Percentiles rank a stretch among this genome's conserved stretches.
Evolutionary conservation across 2,888 invertebrate genomes (phyloP).

Genomic region (Drosophila prostipennis): DNA sequence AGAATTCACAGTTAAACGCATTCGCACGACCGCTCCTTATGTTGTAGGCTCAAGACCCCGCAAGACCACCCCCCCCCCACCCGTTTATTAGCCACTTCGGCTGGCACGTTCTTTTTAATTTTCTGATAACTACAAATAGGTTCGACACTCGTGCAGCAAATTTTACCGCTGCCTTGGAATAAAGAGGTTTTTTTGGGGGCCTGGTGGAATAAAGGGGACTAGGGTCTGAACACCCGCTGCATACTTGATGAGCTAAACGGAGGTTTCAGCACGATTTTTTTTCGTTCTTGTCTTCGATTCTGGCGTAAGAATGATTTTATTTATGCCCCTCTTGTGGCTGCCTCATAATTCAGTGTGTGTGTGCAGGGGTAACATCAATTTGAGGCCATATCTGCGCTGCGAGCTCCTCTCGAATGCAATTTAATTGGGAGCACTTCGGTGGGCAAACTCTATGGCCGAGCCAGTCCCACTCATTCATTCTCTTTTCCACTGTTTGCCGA

Average conservation of each 20-base stretch:
- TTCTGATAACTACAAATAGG: slow-evolving; percentile 80
- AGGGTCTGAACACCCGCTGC: slow-evolving; percentile 61
- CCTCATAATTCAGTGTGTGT: slow-evolving; percentile 75
- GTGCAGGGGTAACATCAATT: slow-evolving; percentile 62
- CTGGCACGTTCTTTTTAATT: slow-evolving; percentile 73
- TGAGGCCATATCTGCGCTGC: slow-evolving; percentile 19
- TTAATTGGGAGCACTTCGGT: slow-evolving; percentile 67
- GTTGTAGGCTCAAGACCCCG: slow-evolving; percentile 9
- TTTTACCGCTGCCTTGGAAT: slow-evolving; percentile 62
- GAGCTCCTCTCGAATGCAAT: slow-evolving; percentile 47
- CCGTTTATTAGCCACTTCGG: slow-evolving; percentile 6
- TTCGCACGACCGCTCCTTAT: slow-evolving; percentile 62
- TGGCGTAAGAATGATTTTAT: slow-evolving; percentile 67
- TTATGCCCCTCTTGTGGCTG: slow-evolving; percentile 79
- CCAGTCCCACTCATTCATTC: slow-evolving; percentile 8
- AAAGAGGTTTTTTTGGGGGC: neutral
- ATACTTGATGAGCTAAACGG: slow-evolving; percentile 67
- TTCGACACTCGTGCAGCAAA: slow-evolving; percentile 78
- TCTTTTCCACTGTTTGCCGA: slow-evolving; percentile 5
- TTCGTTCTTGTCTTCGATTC: slow-evolving; percentile 29
- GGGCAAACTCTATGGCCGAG: slow-evolving; percentile 12
- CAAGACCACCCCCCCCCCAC: neutral
- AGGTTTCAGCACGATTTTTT: slow-evolving; percentile 39
- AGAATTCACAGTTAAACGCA: slow-evolving; percentile 64
- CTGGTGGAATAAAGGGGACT: neutral